A percentile compares a stretch with the other conserved stretches of the same genome.
phyloP scores from a whole-genome alignment of 2,888 invertebrate genomes.

The Tetranychus piercei region DNA sequence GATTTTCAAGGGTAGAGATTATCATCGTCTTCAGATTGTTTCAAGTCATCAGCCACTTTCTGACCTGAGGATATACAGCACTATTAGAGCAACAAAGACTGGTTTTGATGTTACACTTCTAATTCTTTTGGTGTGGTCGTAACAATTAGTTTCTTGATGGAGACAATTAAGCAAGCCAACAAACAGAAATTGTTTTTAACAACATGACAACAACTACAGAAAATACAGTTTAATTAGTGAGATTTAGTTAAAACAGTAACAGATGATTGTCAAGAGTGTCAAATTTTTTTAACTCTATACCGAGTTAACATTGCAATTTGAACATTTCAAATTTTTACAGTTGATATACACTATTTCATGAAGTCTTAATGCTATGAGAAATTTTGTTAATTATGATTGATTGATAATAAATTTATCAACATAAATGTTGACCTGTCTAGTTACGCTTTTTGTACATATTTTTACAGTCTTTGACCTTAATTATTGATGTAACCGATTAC shows the following conservation, averaged over 20 bases:
- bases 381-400: background rate
- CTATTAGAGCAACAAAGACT: background rate
- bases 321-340: no score
- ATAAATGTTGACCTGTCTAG: no score
- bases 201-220: background rate
- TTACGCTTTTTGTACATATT: no score
- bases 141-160: background rate
- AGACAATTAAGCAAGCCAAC: background rate
- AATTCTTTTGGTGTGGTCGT: background rate
- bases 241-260: background rate
- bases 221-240: no score
- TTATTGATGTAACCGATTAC: no score
- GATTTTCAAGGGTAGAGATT: background rate
- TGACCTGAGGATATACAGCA: background rate
- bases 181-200: background rate
- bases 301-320: background rate
- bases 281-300: background rate
- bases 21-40: background rate
- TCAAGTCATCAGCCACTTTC: background rate
- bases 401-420: background rate
- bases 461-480: no score
- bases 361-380: background rate
- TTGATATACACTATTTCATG: no score
- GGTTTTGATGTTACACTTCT: background rate
- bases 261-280: background rate